phyloP scores from a whole-genome alignment of 2,888 invertebrate genomes.

The Agrilus biguttatus region DNA sequence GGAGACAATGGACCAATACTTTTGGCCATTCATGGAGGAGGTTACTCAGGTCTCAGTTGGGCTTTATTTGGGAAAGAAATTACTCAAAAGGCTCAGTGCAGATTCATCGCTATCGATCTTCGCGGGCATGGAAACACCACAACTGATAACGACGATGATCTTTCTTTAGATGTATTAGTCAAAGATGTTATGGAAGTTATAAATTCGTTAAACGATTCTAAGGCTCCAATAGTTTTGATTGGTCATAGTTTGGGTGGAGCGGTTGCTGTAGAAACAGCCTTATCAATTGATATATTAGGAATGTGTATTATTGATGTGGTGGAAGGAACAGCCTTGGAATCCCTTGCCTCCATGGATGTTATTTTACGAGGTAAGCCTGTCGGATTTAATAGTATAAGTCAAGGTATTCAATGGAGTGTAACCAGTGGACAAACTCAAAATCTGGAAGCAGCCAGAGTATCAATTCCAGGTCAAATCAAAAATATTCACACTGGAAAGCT shows the following conservation, averaged over 20 bases:
- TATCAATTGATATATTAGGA: conserved; percentile 53
- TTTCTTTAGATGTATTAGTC: conserved; percentile 69
- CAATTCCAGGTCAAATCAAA: conserved; percentile 89
- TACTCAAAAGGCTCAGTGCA: conserved; percentile 67
- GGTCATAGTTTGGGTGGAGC: conserved; percentile 99
- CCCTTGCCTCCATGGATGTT: conserved; percentile 88
- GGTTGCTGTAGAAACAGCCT: conserved; percentile 74
- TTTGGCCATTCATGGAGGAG: conserved; percentile 88
- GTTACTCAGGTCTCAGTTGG: conserved; percentile 94
- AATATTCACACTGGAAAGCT: conserved; percentile 7
- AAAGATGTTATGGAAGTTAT: conserved; percentile 68
- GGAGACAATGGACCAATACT: conserved; percentile 59
- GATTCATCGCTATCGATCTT: conserved; percentile 81
- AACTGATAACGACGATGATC: conserved; percentile 63
- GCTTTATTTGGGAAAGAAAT: conserved; percentile 75
- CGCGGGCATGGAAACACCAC: conserved; percentile 85
- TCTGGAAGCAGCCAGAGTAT: conserved; percentile 81
- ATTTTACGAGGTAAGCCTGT: conserved; percentile 79
- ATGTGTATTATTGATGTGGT: conserved; percentile 95
- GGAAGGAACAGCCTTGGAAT: conserved; percentile 95
- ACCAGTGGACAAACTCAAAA: conserved; percentile 89
- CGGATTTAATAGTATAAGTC: conserved; percentile 70
- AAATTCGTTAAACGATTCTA: conserved; percentile 42
- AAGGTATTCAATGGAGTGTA: conserved; percentile 84
- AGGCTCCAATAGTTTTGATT: conserved; percentile 64